These are phyloP conservation scores for Rhadina sibilatrix DNA, from an alignment of 2,113 vertebrate species.

Conservation along the genomic window DNA sequence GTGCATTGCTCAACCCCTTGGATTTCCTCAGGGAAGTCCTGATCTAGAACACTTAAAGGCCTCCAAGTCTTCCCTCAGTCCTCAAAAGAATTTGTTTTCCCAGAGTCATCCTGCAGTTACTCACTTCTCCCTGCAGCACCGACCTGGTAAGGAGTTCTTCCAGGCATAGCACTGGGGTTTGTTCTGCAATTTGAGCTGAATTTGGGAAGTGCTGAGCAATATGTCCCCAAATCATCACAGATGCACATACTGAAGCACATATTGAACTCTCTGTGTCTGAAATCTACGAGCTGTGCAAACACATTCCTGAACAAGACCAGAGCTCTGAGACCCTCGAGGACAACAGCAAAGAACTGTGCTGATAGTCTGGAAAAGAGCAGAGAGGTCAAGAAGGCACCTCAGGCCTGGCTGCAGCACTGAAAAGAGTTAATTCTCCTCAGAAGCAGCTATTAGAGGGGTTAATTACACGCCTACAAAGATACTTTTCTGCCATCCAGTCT, in stretches of 20 bases:
- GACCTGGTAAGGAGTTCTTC: background rate
- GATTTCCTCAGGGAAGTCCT: background rate
- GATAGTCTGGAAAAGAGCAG: background rate
- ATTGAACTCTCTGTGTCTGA: background rate
- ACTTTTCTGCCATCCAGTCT: constrained; percentile 6
- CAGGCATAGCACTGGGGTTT: background rate
- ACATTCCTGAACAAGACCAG: background rate
- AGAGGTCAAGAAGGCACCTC: background rate
- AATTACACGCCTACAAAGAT: constrained; percentile 11
- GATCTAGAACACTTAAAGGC: background rate
- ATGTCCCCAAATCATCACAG: background rate
- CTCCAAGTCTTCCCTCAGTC: background rate
- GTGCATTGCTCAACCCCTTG: background rate
- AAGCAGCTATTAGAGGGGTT: background rate
- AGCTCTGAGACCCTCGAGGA: background rate
- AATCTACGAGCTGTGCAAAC: background rate
- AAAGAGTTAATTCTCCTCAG: constrained; percentile 30
- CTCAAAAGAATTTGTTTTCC: background rate
- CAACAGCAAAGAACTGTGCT: background rate
- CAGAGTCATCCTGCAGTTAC: background rate
- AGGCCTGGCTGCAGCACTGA: background rate
- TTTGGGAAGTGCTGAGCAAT: background rate
- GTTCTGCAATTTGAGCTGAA: background rate
- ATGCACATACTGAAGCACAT: background rate
- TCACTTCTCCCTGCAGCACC: background rate